These are phyloP conservation scores for Cacoxenus indagator DNA, from an alignment of 2,888 invertebrate species.

Conservation along the genomic window DNA sequence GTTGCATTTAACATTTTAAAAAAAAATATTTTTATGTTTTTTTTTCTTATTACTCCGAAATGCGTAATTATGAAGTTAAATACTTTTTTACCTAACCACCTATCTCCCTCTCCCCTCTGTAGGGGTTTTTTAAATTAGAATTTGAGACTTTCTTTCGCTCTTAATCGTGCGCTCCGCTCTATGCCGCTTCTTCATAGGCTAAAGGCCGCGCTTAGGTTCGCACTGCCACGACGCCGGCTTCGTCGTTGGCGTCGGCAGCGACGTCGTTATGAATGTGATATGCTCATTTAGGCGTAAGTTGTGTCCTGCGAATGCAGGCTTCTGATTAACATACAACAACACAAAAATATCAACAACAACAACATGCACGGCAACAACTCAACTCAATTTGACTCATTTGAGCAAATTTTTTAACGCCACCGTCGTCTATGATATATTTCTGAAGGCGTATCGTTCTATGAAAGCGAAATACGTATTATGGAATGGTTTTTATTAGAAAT, in stretches of 20 bases:
- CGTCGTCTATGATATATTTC: background rate
- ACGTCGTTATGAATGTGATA: background rate
- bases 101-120: background rate
- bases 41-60: conserved; percentile 27
- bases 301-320: conserved; percentile 1
- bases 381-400: background rate
- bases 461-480: background rate
- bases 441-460: background rate
- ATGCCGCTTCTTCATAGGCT: background rate
- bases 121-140: background rate
- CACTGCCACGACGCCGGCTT: background rate
- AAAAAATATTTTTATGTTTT: conserved; percentile 9
- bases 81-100: background rate
- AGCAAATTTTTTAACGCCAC: background rate
- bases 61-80: conserved; percentile 47
- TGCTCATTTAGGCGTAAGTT: conserved; percentile 21
- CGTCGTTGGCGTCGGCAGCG: conserved; percentile 11
- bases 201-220: too few relatives aligned
- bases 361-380: background rate
- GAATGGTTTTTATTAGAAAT: conserved; percentile 7
- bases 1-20: background rate
- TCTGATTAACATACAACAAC: background rate
- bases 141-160: background rate
- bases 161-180: background rate
- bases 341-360: background rate